Conservation (phyloP, 1,140 invertebrate genomes). For the Diorhabda sublineata region DNA sequence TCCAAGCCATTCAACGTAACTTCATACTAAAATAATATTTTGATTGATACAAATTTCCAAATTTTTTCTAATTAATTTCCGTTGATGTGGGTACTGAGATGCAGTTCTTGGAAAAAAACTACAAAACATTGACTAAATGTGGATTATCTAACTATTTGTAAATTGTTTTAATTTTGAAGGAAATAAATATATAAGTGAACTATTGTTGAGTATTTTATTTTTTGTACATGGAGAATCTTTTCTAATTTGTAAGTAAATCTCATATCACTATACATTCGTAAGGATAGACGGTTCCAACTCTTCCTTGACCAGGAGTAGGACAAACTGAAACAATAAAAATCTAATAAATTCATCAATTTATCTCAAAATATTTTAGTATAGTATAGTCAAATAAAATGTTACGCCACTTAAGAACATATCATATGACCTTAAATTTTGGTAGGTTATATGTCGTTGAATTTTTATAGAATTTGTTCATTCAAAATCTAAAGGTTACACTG, state of each 20-base stretch:
- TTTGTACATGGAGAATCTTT: neutral
- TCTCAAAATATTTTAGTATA: no score
- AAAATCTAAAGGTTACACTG: no score
- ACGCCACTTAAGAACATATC: no score
- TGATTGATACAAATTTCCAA: no score
- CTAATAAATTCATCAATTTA: no score
- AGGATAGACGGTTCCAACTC: slow-evolving; percentile 53
- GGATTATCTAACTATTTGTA: slow-evolving; percentile 47
- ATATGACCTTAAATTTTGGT: no score
- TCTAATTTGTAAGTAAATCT: slow-evolving; percentile 27
- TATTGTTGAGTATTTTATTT: slow-evolving; percentile 36
- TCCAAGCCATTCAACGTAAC: no score
- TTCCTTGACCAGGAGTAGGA: slow-evolving; percentile 48
- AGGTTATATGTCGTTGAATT: no score
- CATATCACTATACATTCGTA: slow-evolving; percentile 67
- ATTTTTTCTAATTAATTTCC: slow-evolving; percentile 24
- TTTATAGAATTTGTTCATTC: no score
- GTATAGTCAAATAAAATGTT: no score
- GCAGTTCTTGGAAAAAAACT: slow-evolving; percentile 39
- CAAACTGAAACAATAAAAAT: slow-evolving; percentile 51
- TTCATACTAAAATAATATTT: no score
- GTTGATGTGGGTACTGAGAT: slow-evolving; percentile 47
- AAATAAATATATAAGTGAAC: slow-evolving; percentile 43
- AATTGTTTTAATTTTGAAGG: slow-evolving; percentile 45
- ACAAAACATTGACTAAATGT: slow-evolving; percentile 37